Evolutionary conservation across 2,888 invertebrate genomes (phyloP).

Genomic region (Ceraclea dissimilis): DNA sequence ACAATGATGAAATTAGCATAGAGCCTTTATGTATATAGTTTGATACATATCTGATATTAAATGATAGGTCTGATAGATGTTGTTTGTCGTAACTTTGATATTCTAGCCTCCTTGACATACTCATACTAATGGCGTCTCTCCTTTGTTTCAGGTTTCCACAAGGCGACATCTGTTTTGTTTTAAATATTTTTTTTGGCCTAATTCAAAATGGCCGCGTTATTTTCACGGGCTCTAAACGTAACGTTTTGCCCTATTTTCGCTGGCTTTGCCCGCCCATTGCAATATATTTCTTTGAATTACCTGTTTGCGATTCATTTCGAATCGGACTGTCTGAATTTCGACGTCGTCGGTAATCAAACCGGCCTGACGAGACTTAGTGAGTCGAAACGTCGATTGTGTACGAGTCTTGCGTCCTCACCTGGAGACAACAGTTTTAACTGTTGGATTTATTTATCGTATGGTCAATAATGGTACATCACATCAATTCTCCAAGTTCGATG

Average conservation of each 20-base stretch:
- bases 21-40: slow-evolving; percentile 34
- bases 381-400: no score
- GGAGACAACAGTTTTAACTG: no score
- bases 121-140: slow-evolving; percentile 9
- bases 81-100: no score
- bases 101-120: no score
- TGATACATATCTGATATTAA: slow-evolving; percentile 34
- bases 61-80: slow-evolving; percentile 38
- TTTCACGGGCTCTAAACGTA: no score
- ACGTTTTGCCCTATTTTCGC: no score
- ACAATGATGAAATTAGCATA: slow-evolving; percentile 32
- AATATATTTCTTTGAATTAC: not conserved
- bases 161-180: not conserved
- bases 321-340: slow-evolving; percentile 1
- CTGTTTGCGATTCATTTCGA: not conserved
- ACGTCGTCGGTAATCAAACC: slow-evolving; percentile 24
- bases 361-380: slow-evolving; percentile 20
- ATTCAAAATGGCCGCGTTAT: not conserved
- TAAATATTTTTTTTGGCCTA: not conserved
- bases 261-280: no score
- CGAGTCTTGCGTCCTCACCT: no score
- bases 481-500: no score
- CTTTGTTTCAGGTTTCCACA: slow-evolving; percentile 19
- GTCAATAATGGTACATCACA: no score
- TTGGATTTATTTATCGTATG: no score